These are phyloP conservation scores for Drosophila kuntzei DNA, from an alignment of 2,888 invertebrate species.

Conservation along the genomic window DNA sequence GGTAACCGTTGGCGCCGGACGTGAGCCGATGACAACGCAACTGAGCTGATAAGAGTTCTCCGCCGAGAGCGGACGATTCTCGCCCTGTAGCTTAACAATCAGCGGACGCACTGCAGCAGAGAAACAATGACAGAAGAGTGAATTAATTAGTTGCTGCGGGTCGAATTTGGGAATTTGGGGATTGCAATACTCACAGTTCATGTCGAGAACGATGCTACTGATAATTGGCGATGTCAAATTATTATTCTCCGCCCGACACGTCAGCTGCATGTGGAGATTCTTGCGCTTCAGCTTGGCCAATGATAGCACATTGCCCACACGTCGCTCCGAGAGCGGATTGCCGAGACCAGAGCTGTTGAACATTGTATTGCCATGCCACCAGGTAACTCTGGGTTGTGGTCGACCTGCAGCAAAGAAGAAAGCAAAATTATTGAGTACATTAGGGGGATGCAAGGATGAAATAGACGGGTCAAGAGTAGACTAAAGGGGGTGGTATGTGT, in stretches of 20 bases:
- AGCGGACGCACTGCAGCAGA: constrained; percentile 89
- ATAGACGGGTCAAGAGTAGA: constrained; percentile 25
- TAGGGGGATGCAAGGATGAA: constrained; percentile 11
- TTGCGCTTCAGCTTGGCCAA: constrained; percentile 88
- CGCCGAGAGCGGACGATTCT: constrained; percentile 90
- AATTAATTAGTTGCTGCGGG: constrained; percentile 62
- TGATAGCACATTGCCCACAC: constrained; percentile 88
- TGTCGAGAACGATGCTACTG: constrained; percentile 89
- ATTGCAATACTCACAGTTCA: constrained; percentile 88
- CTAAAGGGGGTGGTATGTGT: not conserved
- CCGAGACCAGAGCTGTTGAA: constrained; percentile 88
- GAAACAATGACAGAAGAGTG: constrained; percentile 38
- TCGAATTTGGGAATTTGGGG: not conserved
- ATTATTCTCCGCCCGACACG: constrained; percentile 90
- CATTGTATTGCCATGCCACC: constrained; percentile 89
- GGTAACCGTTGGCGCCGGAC: constrained; percentile 91
- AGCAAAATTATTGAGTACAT: constrained; percentile 70
- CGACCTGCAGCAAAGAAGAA: constrained; percentile 86
- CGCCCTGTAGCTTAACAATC: constrained; percentile 89
- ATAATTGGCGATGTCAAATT: constrained; percentile 89
- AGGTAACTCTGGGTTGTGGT: constrained; percentile 88
- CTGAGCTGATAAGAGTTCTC: constrained; percentile 90
- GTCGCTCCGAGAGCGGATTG: constrained; percentile 88
- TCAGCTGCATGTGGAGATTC: constrained; percentile 88
- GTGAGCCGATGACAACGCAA: constrained; percentile 91